Base-by-base conservation (phyloP, 2,797 vertebrate species). In the Myotis planiceps region DNA sequence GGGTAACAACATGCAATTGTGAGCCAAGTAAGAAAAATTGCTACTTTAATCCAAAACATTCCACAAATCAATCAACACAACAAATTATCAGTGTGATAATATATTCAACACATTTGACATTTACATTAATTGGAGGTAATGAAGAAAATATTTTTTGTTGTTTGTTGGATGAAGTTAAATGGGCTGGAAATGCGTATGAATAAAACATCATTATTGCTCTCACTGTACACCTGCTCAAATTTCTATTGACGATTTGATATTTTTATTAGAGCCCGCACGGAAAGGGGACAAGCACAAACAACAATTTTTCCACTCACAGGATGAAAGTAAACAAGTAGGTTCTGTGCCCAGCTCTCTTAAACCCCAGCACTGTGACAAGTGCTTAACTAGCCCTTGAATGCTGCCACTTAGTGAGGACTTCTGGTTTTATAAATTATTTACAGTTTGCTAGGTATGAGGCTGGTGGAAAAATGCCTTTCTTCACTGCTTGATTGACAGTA, bases 351-450 rank as follows among this genome's bases (percentile, higher is more conserved):
- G 96, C 95, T 96, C 86, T 0, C 97, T 98, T 93, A 97, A 98
- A 98, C 96, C 96, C 84, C 19, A 53, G 90, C 49, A 16, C 88
- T 87, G 47, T 97, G 98, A 98, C 97, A 98, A 98, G 97, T 95
- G 97, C 95, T 98, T 98, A 98, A 98, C 98, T 97, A 98, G 98
- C 97, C 97, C 98, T 97, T 25, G 94, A 98, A 98, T 84, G 96
- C 97, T 87, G 98, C 97, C 98, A 98, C 97, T 98, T 98, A 98
- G 97, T 97, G 98, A 97, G 97, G 98, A 98, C 97, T 98, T 98
- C 97, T 98, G 97, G 98, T 98, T 98, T 98, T 98, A 98, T 98
- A 98, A 98, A 98, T 99, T 98, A 99, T 98, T 99, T 98, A 98
- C 98, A 98, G 94, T 97, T 98, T 98, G 97, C 97, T 98, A 98